Base-by-base conservation (phyloP, 2,888 invertebrate species). In the Augiades crinisus region DNA sequence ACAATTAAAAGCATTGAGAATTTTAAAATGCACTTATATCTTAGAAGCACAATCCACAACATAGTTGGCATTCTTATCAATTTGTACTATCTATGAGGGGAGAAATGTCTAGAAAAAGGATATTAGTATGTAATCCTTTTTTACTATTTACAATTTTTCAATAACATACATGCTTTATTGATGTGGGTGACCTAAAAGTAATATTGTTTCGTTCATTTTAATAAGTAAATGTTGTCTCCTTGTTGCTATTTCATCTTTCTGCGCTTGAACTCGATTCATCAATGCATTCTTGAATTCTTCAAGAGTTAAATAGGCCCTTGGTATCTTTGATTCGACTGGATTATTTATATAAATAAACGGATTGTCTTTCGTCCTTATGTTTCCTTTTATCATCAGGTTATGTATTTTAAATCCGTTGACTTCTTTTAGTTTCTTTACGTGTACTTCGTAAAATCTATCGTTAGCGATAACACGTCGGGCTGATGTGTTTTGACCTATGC, bases 381-480 rank as follows among this genome's bases (percentile, higher is more conserved):
- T 61, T 52, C 67, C 64, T 59, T 68, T 73, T 7, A 83, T 57
- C 10, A 66, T 33, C 1, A 87, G 64, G 43, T 88, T 88, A 34
- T 88, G 88, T 7, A 31, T 65, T 59, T 87, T 88, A 0, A 67
- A 66, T 0, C 84, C 88, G 17, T 84, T 78, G 0, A 87, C 86
- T 57, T 77, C 75, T 67, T 70, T 79, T 1, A 88, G 62, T 59
- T 74, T 83, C 30, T 75, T 59, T 0, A 88, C 63, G 27, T 87
- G 85, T 36, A 82, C 67, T 22, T 69, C 65, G 50, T 70, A 86
- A 12, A 67, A 58, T 43, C 62, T 70, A 10, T 75, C 62, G 5
- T 67, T 52, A 52, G 56, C 62, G 0, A 63, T 59, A 7, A 78
- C 12, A 14, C 81, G 70, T 16, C 84, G 68, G 6, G 55, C 53